Base-by-base conservation (phyloP, 2,113 vertebrate genomes). In the Pelvicachromis taeniatus region DNA sequence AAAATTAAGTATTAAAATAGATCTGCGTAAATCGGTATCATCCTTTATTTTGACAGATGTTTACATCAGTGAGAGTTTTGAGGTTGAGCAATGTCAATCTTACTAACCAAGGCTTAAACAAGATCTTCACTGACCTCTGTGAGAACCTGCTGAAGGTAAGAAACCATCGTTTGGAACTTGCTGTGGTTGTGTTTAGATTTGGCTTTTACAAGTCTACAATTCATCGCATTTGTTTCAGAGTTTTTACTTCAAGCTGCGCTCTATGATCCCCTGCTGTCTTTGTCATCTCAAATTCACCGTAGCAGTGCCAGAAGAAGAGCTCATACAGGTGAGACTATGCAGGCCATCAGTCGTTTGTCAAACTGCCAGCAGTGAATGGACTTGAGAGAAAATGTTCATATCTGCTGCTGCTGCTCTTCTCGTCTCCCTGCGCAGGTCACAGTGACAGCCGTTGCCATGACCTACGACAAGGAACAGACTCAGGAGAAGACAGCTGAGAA, bases 251-350 rank as follows among this genome's bases (percentile, higher is more conserved):
- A 99, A 99, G 91, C 95, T 99, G 35, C 97, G 99, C 2, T 99
- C 98, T 5, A 99, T 99, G 98, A 95, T 97, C 59, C 99, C 99
- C 56, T 99, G 99, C 95, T 99, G 99, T 85, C 97, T 99, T 48
- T 99, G 98, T 95, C 98, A 98, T 83, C 96, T 99, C 7, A 99
- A 99, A 95, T 99, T 99, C 84, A 97, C 97, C 11, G 98, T 99
- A 9, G 97, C 98, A 21, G 96, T 99, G 56, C 99, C 99, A 77
- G 99, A 99, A 89, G 99, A 99, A 92, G 99, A 99, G 86, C 95
- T 98, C 92, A 97, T 99, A 94, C 99, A 99, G 97, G 98, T 98
- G 88, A 75, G 63, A 45, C 3, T 3, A 52, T 53, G 48, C 13
- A 77, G 40, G 16, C 40, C 29, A n/a, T 38, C 16, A 29, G 0